Conservation (phyloP, 1,140 invertebrate genomes). For the Frieseomelitta varia region DNA sequence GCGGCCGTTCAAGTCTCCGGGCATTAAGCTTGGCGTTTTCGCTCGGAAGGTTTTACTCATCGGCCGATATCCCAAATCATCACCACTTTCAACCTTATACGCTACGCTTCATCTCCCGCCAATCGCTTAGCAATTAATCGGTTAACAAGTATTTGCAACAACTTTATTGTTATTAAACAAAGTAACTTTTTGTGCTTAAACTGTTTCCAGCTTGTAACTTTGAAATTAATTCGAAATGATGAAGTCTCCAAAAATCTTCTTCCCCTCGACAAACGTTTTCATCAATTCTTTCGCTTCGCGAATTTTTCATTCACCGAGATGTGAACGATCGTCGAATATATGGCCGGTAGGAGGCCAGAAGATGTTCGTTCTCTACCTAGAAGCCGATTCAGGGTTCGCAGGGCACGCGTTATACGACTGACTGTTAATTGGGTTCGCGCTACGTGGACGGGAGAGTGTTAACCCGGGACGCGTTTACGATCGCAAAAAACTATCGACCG, state of each 20-base stretch:
- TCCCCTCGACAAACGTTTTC: too few relatives aligned
- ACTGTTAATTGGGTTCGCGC: slow-evolving; percentile 73
- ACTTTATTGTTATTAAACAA: neutral
- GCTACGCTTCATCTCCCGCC: neutral
- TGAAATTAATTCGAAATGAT: too few relatives aligned
- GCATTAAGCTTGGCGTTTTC: neutral
- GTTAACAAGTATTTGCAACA: too few relatives aligned
- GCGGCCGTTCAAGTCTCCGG: neutral
- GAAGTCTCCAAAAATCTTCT: too few relatives aligned
- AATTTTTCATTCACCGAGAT: neutral
- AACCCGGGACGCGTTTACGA: slow-evolving; percentile 77
- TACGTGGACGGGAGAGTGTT: slow-evolving; percentile 67
- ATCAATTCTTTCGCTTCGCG: too few relatives aligned
- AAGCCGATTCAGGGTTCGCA: slow-evolving; percentile 46
- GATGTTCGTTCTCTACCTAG: slow-evolving; percentile 39
- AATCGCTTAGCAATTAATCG: neutral
- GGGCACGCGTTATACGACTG: slow-evolving; percentile 63
- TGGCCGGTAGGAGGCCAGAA: neutral
- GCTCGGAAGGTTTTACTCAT: neutral
- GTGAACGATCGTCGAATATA: too few relatives aligned
- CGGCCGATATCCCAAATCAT: neutral
- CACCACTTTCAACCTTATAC: neutral
- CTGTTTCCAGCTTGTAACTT: too few relatives aligned
- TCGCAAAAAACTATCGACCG: slow-evolving; percentile 77
- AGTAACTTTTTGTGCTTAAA: too few relatives aligned